These are phyloP conservation scores for Drosophila phalerata DNA, from an alignment of 2,888 invertebrate genomes.

Conservation along the genomic window DNA sequence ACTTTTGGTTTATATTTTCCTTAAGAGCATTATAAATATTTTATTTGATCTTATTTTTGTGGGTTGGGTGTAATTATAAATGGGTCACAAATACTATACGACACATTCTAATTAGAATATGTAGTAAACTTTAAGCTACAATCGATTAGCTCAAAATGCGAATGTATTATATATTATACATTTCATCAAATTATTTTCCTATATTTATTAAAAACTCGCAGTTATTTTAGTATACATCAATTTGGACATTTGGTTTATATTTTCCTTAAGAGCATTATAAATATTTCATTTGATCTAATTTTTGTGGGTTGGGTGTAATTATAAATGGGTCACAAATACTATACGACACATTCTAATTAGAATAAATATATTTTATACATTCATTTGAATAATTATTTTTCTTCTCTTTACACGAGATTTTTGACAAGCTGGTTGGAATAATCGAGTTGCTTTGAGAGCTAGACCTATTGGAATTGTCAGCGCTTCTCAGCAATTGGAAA, in stretches of 20 bases:
- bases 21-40: conserved; percentile 38
- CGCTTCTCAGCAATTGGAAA: neutral
- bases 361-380: conserved; percentile 2
- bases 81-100: neutral
- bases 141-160: too few relatives aligned
- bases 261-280: conserved; percentile 35
- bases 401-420: neutral
- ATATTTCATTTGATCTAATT: conserved; percentile 41
- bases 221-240: neutral
- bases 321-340: conserved; percentile 5
- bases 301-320: conserved; percentile 37
- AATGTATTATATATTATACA: too few relatives aligned
- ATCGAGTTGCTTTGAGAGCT: neutral
- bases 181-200: neutral
- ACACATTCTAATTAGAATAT: conserved; percentile 42
- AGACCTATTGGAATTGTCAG: neutral
- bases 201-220: neutral
- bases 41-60: conserved; percentile 40
- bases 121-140: conserved; percentile 1
- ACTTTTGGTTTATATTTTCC: conserved; percentile 9
- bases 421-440: neutral
- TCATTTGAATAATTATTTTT: conserved; percentile 2
- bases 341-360: conserved; percentile 41
- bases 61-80: conserved; percentile 34
- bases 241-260: neutral